Evolutionary conservation across 1,140 invertebrate genomes (phyloP).

Genomic region (Notospermus geniculatus): DNA sequence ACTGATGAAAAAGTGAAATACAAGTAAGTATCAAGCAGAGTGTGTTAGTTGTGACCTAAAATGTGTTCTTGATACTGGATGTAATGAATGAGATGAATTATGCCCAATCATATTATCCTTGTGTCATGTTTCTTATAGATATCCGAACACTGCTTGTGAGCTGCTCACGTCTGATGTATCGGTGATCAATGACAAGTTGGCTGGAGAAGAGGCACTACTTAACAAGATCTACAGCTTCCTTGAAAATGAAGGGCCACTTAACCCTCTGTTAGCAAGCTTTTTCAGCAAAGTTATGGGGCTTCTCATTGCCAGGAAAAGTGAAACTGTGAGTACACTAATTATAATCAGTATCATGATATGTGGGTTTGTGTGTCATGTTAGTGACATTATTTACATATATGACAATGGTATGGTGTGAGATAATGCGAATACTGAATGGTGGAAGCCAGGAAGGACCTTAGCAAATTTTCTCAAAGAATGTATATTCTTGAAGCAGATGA

Average conservation of each 20-base stretch:
- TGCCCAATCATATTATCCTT: too few species aligned
- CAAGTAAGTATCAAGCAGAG: slow-evolving; percentile 65
- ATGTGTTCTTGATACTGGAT: too few species aligned
- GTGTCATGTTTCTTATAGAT: slow-evolving; percentile 38
- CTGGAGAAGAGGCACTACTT: slow-evolving; percentile 73
- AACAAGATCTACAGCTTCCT: slow-evolving; percentile 83
- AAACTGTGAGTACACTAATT: slow-evolving; percentile 66
- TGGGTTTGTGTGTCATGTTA: too few species aligned
- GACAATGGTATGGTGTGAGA: too few species aligned
- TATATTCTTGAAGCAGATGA: too few species aligned
- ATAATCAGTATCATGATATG: too few species aligned
- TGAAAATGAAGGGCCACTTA: slow-evolving; percentile 79
- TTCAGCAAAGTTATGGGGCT: slow-evolving; percentile 91
- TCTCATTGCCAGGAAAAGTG: slow-evolving; percentile 75
- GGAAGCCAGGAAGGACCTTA: too few species aligned
- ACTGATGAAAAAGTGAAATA: slow-evolving; percentile 75
- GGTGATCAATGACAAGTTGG: slow-evolving; percentile 79
- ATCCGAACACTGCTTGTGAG: slow-evolving; percentile 87
- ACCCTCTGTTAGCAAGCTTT: slow-evolving; percentile 91
- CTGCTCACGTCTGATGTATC: slow-evolving; percentile 86
- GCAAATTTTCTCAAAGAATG: too few species aligned
- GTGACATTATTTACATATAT: too few species aligned
- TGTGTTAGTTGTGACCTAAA: not conserved
- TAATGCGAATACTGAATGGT: too few species aligned
- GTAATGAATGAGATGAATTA: too few species aligned